Conservation (phyloP, 2,797 vertebrate genomes). For the Alectoris magna region DNA sequence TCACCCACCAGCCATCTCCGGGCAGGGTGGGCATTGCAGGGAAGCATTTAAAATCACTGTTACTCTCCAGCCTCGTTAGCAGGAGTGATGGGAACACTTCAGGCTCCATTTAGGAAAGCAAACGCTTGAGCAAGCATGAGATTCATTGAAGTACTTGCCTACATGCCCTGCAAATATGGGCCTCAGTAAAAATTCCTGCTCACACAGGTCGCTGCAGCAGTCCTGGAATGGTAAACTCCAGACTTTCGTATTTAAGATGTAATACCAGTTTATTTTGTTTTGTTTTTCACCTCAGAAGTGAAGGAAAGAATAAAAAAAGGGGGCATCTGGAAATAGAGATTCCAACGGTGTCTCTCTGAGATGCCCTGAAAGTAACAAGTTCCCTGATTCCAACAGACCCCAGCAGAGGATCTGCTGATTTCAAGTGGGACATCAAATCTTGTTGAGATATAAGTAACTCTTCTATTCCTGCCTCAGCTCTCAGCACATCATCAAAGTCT, state of each 20-base stretch:
- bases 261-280: background rate
- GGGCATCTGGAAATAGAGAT: background rate
- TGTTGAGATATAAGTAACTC: slow-evolving; percentile 29
- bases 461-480: slow-evolving; percentile 12
- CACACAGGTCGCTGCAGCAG: background rate
- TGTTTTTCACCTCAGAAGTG: background rate
- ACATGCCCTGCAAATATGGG: background rate
- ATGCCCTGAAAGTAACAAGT: background rate
- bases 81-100: background rate
- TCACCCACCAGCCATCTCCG: background rate
- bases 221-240: background rate
- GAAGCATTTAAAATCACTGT: background rate
- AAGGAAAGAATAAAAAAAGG: background rate
- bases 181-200: background rate
- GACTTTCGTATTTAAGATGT: background rate
- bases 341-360: background rate
- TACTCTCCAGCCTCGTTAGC: background rate
- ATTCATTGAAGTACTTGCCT: background rate
- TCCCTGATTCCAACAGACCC: slow-evolving; percentile 32
- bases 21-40: background rate
- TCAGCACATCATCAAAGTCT: slow-evolving; percentile 1
- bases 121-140: background rate
- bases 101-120: background rate
- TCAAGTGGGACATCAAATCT: slow-evolving; percentile 32
- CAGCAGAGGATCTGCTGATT: slow-evolving; percentile 6